Evolutionary conservation across 2,797 vertebrate species (phyloP).

Genomic region (Aselliscus stoliczkanus): DNA sequence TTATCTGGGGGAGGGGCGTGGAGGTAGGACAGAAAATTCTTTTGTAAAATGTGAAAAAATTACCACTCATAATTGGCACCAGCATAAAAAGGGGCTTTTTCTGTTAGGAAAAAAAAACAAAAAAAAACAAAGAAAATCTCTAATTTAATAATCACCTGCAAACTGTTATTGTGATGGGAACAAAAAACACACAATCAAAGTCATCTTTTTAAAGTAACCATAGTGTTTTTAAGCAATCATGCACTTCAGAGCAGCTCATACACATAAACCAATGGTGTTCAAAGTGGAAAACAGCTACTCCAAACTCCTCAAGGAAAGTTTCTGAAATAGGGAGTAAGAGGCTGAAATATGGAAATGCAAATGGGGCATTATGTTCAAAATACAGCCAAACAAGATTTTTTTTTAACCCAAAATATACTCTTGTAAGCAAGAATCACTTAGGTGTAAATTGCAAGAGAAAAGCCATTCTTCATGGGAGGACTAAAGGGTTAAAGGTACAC

Average conservation of each 20-base stretch:
- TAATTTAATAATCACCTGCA: slow-evolving; percentile 91
- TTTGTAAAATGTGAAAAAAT: slow-evolving; percentile 92
- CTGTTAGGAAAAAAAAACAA: slow-evolving; percentile 76
- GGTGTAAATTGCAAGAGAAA: neutral
- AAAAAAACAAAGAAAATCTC: slow-evolving; percentile 87
- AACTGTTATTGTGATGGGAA: slow-evolving; percentile 88
- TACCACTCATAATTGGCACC: slow-evolving; percentile 94
- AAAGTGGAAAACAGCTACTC: slow-evolving; percentile 66
- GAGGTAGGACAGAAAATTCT: slow-evolving; percentile 87
- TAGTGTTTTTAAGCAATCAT: slow-evolving; percentile 82
- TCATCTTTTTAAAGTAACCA: slow-evolving; percentile 84
- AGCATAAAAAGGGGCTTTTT: slow-evolving; percentile 91
- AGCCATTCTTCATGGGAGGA: neutral
- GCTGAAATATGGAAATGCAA: slow-evolving; percentile 68
- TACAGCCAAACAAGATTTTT: slow-evolving; percentile 70
- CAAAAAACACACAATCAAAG: slow-evolving; percentile 87
- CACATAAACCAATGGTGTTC: slow-evolving; percentile 74
- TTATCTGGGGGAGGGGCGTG: slow-evolving; percentile 85
- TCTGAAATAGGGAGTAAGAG: slow-evolving; percentile 76
- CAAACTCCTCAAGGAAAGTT: slow-evolving; percentile 79
- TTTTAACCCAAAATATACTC: slow-evolving; percentile 49
- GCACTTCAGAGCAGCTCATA: slow-evolving; percentile 70
- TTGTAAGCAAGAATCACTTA: neutral
- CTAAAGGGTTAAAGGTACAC: neutral
- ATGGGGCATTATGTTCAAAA: slow-evolving; percentile 64